Evolutionary conservation across 2,888 invertebrate genomes (phyloP), one percentile per base, ranked within the genome.

Genomic region (Liopterus haemorrhoidalis): DNA sequence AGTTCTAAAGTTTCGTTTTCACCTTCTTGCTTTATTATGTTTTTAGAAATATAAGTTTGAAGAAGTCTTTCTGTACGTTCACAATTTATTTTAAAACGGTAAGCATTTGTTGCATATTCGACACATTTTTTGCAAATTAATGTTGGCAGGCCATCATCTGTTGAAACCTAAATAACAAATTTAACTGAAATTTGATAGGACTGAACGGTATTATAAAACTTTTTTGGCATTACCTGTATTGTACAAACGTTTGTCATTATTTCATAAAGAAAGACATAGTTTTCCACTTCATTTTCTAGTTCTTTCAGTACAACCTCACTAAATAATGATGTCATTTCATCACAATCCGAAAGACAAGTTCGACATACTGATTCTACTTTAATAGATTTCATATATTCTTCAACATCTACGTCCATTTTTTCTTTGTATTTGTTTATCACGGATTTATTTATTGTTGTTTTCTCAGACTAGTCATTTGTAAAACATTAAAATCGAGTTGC

Each of bases 281-380:
- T 51, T 16, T 54, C 52, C 5, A 53, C 48, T 14, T 51, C 51
- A 19, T 56, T 55, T 25, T 56, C 57, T 24, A 41, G 49, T 45
- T 53, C 52, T 41, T 51, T 50, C 20, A 58, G 40, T 46, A n/a
- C n/a, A 16, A 59, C 43, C 48, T 55, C 53, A 28, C 55, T 56
- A 40, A 54, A 59, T 47, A 61, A 51, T 1, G 61, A 59, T 40
- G 48, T 54, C 57, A 59, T 59, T 48, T 56, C 54, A 12, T 58
- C 54, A 25, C 52, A 54, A 53, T 59, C 57, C 33, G 49, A 45
- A 12, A 61, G 50, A 51, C 61, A 61, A 11, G 53, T 48, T 30
- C 59, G 50, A 33, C 61, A 61, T 16, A 59, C 50, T 51, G 58
- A 58, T 37, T 48, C 47, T 18, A 59, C 49, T 49, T 59, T 56